Evolutionary conservation across 2,797 vertebrate species (phyloP).

Genomic region (Galagoides demidoff): DNA sequence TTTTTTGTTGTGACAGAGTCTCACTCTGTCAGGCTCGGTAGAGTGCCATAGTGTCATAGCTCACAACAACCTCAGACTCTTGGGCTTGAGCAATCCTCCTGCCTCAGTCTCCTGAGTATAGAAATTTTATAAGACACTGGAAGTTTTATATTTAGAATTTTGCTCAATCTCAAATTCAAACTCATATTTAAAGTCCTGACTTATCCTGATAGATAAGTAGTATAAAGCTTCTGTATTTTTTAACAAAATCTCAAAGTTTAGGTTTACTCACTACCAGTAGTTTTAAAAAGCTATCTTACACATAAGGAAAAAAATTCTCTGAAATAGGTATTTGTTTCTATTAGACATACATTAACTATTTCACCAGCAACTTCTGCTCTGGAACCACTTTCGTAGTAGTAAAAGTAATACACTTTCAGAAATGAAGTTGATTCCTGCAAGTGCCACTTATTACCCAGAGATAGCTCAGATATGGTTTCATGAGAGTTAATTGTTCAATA

Average conservation of each 20-base stretch:
- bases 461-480: slow-evolving; percentile 22
- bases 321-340: slow-evolving; percentile 64
- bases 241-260: slow-evolving; percentile 53
- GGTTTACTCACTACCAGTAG: not conserved
- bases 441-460: not conserved
- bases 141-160: not conserved
- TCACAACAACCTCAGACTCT: too few relatives aligned
- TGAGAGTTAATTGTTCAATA: slow-evolving; percentile 25
- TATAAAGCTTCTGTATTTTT: slow-evolving; percentile 51
- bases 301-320: slow-evolving; percentile 55
- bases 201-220: slow-evolving; percentile 44
- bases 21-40: too few relatives aligned
- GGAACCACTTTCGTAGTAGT: slow-evolving; percentile 39
- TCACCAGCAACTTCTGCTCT: slow-evolving; percentile 61
- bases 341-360: slow-evolving; percentile 48
- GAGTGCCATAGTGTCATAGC: too few relatives aligned
- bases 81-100: too few relatives aligned
- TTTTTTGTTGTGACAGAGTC: too few relatives aligned
- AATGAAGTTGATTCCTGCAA: not conserved
- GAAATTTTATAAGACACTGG: not conserved
- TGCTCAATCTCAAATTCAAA: slow-evolving; percentile 38
- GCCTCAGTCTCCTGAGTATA: too few relatives aligned
- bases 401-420: slow-evolving; percentile 15
- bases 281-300: slow-evolving; percentile 67
- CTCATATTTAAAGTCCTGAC: slow-evolving; percentile 52